Evolutionary conservation across 2,113 vertebrate species (phyloP).

Genomic region (Platichthys stellatus): DNA sequence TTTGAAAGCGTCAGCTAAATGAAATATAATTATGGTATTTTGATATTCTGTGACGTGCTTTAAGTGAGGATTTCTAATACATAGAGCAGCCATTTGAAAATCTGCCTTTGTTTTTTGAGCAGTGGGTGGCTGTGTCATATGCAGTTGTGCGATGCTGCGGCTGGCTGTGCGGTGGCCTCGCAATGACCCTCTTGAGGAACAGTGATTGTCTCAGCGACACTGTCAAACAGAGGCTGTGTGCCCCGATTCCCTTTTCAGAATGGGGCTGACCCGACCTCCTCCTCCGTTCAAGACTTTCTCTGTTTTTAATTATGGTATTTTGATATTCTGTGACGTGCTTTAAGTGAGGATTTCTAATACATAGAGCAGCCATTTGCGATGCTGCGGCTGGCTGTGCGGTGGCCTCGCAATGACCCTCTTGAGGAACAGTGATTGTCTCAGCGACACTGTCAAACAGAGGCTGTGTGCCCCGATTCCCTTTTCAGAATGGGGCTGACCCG

Average conservation of each 20-base stretch:
- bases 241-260: slow-evolving; percentile 22
- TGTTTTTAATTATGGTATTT: background rate
- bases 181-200: slow-evolving; percentile 43
- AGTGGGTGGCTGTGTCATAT: background rate
- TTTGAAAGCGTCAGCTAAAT: no score
- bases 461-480: slow-evolving; percentile 12
- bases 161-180: slow-evolving; percentile 39
- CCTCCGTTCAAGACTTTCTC: slow-evolving; percentile 12
- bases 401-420: slow-evolving; percentile 45
- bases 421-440: slow-evolving; percentile 46
- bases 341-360: background rate
- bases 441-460: slow-evolving; percentile 27
- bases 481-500: slow-evolving; percentile 7
- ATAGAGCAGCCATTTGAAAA: background rate
- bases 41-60: background rate
- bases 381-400: slow-evolving; percentile 18
- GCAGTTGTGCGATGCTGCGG: slow-evolving; percentile 14
- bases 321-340: background rate
- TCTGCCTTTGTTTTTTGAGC: slow-evolving; percentile 1
- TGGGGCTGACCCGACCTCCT: background rate
- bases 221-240: slow-evolving; percentile 21
- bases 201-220: slow-evolving; percentile 40
- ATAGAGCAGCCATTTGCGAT: background rate
- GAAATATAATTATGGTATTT: background rate
- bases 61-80: background rate